A percentile compares a stretch with the other conserved stretches of the same genome.
phyloP scores from a whole-genome alignment of 2,888 invertebrate genomes.

The Campoplex capitator region DNA sequence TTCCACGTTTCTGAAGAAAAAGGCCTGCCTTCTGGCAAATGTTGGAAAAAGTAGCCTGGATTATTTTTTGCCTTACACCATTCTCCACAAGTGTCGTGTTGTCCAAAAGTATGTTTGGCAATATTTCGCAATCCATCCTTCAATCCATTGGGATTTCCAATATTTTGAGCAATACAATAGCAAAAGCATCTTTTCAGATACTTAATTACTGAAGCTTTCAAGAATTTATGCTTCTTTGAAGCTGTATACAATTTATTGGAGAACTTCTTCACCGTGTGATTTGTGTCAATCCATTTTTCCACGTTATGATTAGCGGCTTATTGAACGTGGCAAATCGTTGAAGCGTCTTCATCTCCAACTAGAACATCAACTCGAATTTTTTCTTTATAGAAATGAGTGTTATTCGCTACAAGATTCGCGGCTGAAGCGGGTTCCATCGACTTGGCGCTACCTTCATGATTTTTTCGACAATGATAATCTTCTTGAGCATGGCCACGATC shows the following conservation, averaged over 20 bases:
- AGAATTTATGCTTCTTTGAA: constrained; percentile 46
- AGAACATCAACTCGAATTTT: constrained; percentile 33
- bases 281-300: constrained; percentile 57
- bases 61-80: constrained; percentile 13
- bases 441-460: constrained; percentile 74
- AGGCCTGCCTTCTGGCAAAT: constrained; percentile 39
- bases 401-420: constrained; percentile 12
- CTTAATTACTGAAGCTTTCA: constrained; percentile 20
- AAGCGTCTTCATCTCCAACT: constrained; percentile 63
- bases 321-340: constrained; percentile 48
- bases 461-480: constrained; percentile 72
- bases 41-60: constrained; percentile 24
- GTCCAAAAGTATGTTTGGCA: constrained; percentile 17
- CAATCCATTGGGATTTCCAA: constrained; percentile 16
- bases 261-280: constrained; percentile 57
- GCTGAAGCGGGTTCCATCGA: constrained; percentile 72
- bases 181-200: constrained; percentile 22
- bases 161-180: constrained; percentile 6
- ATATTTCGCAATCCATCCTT: constrained; percentile 20
- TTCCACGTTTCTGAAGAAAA: constrained; percentile 41
- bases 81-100: constrained; percentile 23
- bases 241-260: constrained; percentile 42
- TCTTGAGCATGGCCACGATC: constrained; percentile 55
- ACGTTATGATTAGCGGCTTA: constrained; percentile 33
- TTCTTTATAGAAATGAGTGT: constrained; percentile 26